These are phyloP conservation scores for Valencia hispanica DNA, from an alignment of 2,797 vertebrate genomes.

Conservation along the genomic window DNA sequence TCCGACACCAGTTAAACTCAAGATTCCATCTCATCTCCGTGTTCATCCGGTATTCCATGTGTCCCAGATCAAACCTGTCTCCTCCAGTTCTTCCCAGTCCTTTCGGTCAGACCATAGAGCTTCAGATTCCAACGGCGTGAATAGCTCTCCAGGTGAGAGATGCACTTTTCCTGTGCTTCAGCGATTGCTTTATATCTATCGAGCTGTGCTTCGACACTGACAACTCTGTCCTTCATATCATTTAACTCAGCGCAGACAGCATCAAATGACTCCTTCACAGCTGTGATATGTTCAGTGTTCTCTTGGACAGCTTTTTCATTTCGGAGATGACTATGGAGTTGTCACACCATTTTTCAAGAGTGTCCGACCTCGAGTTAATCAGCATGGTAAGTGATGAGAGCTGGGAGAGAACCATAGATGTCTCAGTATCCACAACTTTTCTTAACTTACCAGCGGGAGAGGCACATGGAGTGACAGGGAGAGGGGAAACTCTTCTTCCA, in stretches of 20 bases:
- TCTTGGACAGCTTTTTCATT: neutral
- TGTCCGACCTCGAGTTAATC: fast-evolving
- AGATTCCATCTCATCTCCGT: too few species aligned
- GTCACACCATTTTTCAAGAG: slow-evolving; percentile 2
- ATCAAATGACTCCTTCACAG: slow-evolving; percentile 6
- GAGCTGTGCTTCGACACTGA: neutral
- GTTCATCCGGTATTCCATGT: too few species aligned
- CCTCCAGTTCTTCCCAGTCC: too few species aligned
- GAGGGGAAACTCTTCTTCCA: neutral
- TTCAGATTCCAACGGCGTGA: neutral
- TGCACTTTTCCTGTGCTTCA: neutral
- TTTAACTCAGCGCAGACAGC: neutral
- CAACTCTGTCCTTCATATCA: neutral
- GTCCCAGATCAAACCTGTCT: too few species aligned
- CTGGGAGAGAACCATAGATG: neutral
- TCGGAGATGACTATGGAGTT: neutral
- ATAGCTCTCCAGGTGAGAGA: neutral
- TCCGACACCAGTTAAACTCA: too few species aligned
- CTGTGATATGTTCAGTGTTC: neutral
- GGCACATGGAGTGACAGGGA: neutral
- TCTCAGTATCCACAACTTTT: neutral
- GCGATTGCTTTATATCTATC: neutral
- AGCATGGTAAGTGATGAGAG: too few species aligned
- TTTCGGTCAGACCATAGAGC: neutral
- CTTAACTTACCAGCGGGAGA: neutral